Conservation (phyloP, 64 coral and sea anemone species). For the Trachythela sp. region DNA sequence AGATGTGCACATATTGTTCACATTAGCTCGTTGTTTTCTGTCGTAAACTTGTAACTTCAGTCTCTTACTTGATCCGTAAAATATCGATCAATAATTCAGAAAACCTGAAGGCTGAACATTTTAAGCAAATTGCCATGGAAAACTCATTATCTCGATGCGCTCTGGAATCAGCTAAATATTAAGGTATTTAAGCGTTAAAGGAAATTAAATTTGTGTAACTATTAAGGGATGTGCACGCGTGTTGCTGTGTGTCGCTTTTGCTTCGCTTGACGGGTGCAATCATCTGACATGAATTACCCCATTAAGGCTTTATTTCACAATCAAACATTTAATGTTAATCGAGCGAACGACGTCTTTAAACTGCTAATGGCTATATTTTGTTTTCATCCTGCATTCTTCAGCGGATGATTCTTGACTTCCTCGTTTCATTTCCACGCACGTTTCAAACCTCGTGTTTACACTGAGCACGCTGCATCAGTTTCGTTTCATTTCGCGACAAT, state of each 20-base stretch:
- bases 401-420: not conserved
- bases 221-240: not conserved
- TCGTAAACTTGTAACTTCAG: too few relatives aligned
- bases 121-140: not conserved
- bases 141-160: not conserved
- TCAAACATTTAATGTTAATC: constrained; percentile 2
- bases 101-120: too few relatives aligned
- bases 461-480: not conserved
- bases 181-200: not conserved
- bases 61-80: too few relatives aligned
- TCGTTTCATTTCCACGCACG: not conserved
- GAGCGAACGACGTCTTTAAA: not conserved
- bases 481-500: not conserved
- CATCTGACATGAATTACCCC: constrained; percentile 1
- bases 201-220: not conserved
- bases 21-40: not conserved
- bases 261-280: not conserved
- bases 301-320: not conserved
- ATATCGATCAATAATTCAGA: too few relatives aligned
- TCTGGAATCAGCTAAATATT: not conserved
- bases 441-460: not conserved
- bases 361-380: not conserved
- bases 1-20: not conserved
- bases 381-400: not conserved
- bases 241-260: not conserved